Conservation (phyloP, 2,113 vertebrate genomes). For the Plecturocebus donacophilus region DNA sequence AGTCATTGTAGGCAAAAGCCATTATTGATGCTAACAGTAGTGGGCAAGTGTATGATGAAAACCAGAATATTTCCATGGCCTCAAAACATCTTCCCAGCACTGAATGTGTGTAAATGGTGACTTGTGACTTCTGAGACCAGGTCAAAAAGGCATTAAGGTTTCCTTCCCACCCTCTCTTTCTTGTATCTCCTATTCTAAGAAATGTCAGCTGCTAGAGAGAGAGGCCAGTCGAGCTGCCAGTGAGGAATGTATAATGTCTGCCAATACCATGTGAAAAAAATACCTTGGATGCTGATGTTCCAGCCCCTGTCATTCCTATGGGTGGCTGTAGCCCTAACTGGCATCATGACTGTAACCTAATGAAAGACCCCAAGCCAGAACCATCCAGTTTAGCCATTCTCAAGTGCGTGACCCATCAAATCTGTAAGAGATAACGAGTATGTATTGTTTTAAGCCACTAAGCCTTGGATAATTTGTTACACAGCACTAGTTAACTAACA, state of each 20-base stretch:
- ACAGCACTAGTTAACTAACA: neutral
- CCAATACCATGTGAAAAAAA: neutral
- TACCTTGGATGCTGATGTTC: fast-evolving
- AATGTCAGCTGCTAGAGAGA: neutral
- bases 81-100: neutral
- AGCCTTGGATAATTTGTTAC: neutral
- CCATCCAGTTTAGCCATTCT: neutral
- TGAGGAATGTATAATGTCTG: neutral
- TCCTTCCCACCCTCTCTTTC: neutral
- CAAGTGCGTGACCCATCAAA: neutral
- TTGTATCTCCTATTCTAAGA: neutral
- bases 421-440: neutral
- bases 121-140: neutral
- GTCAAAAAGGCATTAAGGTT: neutral
- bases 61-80: neutral
- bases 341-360: neutral
- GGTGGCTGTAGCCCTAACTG: fast-evolving
- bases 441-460: neutral
- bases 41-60: neutral
- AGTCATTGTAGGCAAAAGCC: neutral
- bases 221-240: no score
- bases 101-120: neutral
- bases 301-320: no score
- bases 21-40: neutral
- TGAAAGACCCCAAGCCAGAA: neutral